Base-by-base conservation (phyloP, 1,140 invertebrate species). In the Megalopta genalis region DNA sequence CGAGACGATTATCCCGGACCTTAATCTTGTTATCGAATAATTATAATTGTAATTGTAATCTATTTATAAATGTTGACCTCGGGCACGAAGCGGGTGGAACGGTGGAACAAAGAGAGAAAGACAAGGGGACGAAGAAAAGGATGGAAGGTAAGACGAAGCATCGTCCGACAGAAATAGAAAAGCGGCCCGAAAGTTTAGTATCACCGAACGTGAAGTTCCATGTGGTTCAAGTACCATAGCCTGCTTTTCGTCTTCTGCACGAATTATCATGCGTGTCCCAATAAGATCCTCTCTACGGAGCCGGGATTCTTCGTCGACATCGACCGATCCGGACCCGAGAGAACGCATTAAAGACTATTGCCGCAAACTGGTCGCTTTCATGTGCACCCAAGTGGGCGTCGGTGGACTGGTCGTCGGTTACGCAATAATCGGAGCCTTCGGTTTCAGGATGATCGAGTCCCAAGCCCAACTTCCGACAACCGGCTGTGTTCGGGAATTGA, bases 341-440 rank as follows among this genome's bases (percentile, higher is more conserved):
- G 95, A 96, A 86, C 95, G 95, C 87, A 93, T 96, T 27, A 97
- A 97, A 89, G 95, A 97, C 83, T 98, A 96, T 87, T 96, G 96
- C 82, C 93, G 97, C 37, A 97, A 97, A 89, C 94, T 97, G 79
- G 95, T 97, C 46, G 96, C 97, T 0, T 98, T 98, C 86, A 98
- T 98, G 97, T 98, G 97, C 92, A 98, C 97, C 3, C 97, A 97
- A 93, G 97, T 99, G 64, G 99, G 99, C 65, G 97, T 99, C 8
- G 98, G 98, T 60, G 97, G 97, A 1, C 93, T 99, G 7, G 98
- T 99, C 21, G 97, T 99, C 0, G 96, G 97, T 62, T 99, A 99
- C 90, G 97, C 98, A 2, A 96, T 99, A 64, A 95, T 99, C 14
- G 99, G 99, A 0, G 98, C 98, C 0, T 96, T 98, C 37, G 96